phyloP scores from a whole-genome alignment of 1,140 invertebrate species.

The Alviniconcha marisindica region DNA sequence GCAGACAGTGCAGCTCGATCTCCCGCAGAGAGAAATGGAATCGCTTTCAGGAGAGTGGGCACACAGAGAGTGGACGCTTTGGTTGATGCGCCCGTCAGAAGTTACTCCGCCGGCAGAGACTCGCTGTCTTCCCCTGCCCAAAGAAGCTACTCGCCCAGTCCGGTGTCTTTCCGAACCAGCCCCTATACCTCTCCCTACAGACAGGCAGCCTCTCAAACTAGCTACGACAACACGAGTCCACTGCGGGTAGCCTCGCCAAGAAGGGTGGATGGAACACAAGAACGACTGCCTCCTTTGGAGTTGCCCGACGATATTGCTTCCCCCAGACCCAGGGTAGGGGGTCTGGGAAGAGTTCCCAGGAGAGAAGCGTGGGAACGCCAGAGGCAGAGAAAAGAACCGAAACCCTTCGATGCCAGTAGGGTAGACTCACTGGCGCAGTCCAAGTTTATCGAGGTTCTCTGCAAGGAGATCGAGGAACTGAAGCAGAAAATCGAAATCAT shows the following conservation, averaged over 20 bases:
- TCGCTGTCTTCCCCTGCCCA: neutral
- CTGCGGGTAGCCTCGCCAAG: neutral
- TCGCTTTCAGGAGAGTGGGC: neutral
- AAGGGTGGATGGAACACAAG: neutral
- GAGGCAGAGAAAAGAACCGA: constrained; percentile 28
- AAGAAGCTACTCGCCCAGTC: constrained; percentile 20
- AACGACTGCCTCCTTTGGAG: constrained; percentile 16
- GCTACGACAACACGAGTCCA: neutral
- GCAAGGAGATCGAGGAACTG: constrained; percentile 60
- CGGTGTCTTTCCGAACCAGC: neutral
- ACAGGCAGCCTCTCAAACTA: neutral
- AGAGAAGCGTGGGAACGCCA: constrained; percentile 52
- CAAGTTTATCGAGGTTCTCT: constrained; percentile 50
- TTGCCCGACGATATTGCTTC: constrained; percentile 10
- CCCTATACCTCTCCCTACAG: constrained; percentile 8
- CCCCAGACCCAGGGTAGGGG: constrained; percentile 24
- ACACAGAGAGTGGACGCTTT: neutral
- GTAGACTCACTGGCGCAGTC: constrained; percentile 39
- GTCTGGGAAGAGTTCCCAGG: constrained; percentile 44
- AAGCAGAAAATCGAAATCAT: constrained; percentile 58
- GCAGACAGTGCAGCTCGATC: neutral
- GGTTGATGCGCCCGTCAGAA: neutral
- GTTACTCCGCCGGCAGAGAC: neutral
- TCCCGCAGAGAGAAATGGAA: neutral
- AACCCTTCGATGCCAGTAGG: neutral